Evolutionary conservation across 2,888 invertebrate genomes (phyloP), one percentile per base, ranked within the genome.

Genomic region (Torymus tubicola): DNA sequence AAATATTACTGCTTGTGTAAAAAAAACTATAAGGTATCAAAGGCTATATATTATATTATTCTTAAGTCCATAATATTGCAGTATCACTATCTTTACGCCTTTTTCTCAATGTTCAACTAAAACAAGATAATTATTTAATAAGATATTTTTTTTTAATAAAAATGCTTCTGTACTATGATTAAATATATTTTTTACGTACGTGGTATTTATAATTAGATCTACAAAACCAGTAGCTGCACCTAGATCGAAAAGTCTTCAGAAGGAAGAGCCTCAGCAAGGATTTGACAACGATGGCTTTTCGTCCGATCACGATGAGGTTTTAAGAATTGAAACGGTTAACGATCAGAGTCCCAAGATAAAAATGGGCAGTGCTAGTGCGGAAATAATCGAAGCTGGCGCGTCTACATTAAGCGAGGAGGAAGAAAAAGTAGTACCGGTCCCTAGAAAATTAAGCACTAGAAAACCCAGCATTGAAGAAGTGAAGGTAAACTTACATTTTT

Each of bases 301-400:
- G 31, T 86, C 86, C 3, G 88, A 89, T 13, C 83, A 86, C 16
- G 85, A 87, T 24, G 88, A 89, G 55, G 83, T 90, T 21, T 80
- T 90, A 2, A 84, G 86, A 42, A 88, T 90, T 21, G 89, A 90
- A 75, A 89, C 88, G 0, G 79, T 84, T n/a, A 84, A 87, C 79
- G 74, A 82, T 42, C 80, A 85, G 1, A 84, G 84, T 18, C 87
- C 86, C 2, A 87, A 83, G 69, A 88, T 89, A 12, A 85, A 88
- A 74, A 87, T 89, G 82, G 84, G 84, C 10, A 82, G 75, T 21
- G 18, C 21, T 3, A 55, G 24, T 5, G 14, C 12, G 1, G 81
- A 80, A 11, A 53, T 69, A 11, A 76, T 53, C 1, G 69, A 80
- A 2, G 64, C 73, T 12, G 64, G n/a, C 2, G 50, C 42, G 0